phyloP scores from a whole-genome alignment of 1,140 invertebrate species.

The Micrasema longulum region DNA sequence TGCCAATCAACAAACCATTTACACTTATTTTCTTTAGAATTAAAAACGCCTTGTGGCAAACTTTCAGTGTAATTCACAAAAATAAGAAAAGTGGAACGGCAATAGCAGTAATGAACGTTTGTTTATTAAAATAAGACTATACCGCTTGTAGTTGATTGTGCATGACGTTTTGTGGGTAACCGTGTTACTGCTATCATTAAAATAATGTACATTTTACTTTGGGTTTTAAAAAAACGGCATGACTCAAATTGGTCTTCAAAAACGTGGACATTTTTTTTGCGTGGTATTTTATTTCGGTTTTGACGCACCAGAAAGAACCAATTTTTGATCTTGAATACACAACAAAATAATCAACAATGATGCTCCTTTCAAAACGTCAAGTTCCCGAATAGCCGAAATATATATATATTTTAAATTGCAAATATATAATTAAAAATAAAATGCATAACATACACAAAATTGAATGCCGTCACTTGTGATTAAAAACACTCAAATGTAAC shows the following conservation, averaged over 20 bases:
- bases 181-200: not conserved
- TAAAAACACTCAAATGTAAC: too few species aligned
- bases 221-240: not conserved
- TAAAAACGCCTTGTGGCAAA: not conserved
- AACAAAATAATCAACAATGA: not conserved
- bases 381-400: too few species aligned
- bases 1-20: not conserved
- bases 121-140: conserved; percentile 5
- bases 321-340: not conserved
- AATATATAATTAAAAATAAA: too few species aligned
- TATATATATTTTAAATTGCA: too few species aligned
- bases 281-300: not conserved
- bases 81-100: not conserved
- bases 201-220: not conserved
- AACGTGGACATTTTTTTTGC: not conserved
- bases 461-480: too few species aligned
- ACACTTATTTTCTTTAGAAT: not conserved
- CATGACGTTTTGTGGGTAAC: conserved; percentile 12
- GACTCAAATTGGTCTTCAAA: not conserved
- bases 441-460: too few species aligned
- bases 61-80: not conserved
- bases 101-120: not conserved
- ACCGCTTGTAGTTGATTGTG: not conserved
- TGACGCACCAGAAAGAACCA: not conserved
- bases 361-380: not conserved